Base-by-base conservation (phyloP, 2,113 vertebrate species). In the Brachyistius frenatus region DNA sequence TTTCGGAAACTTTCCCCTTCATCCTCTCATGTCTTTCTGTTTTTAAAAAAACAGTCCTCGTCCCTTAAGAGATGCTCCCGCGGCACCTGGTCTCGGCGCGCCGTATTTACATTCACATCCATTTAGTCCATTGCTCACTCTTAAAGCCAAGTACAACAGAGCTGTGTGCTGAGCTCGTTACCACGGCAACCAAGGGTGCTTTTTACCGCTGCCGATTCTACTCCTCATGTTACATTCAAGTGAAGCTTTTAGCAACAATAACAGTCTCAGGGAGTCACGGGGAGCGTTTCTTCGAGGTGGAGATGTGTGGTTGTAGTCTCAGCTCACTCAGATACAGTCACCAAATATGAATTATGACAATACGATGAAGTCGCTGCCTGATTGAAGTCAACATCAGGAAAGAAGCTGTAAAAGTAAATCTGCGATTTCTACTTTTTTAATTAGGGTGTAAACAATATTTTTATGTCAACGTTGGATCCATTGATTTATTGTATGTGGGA, bases 51-150 rank as follows among this genome's bases (percentile, higher is more conserved):
- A 35, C 75, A 73, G 44, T n/a, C 41, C 1, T 68, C 23, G 3
- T 41, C 79, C 73, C 83, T 86, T 84, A 31, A 89, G 70, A 88
- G 67, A 71, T 65, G 70, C 76, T 84, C 39, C 46, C 75, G 85
- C 85, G 70, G 73, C 65, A 80, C 87, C 84, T 85, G 70, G 64
- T 80, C 67, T 75, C 73, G 70, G 86, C 73, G 56, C 73, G 37
- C 81, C 81, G 52, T 95, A 92, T 94, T 95, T 95, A 93, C 84
- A 75, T 89, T 93, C 76, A 86, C 83, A 83, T 94, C 91, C 92
- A 94, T 94, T 95, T 91, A 88, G 86, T 52, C 71, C 78, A 81
- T 88, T 71, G 54, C 73, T 93, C 89, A 84, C 84, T 85, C 91
- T 86, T 72, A 58, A 46, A 83, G 78, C 72, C 73, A 85, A 88